A percentile compares a stretch with the other conserved stretches of the same genome.
Conservation (phyloP, 2,797 vertebrate genomes). For the Hoplostethus atlanticus region DNA sequence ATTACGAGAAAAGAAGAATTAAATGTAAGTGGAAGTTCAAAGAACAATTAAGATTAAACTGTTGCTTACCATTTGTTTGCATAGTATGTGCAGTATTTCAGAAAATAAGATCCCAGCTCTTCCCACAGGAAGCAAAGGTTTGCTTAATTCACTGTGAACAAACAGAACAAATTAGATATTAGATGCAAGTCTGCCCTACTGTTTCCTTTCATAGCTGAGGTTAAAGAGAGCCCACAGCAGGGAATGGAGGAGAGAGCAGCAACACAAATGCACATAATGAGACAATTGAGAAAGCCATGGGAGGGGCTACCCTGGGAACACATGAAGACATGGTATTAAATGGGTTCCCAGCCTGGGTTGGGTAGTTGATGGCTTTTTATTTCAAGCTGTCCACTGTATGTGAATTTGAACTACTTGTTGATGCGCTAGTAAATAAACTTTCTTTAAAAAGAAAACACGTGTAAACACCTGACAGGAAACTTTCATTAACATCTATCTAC, state of each 20-base stretch:
- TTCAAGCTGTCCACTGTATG: background rate
- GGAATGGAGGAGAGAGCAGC: background rate
- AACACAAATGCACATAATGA: constrained; percentile 18
- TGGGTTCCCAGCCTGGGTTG: background rate
- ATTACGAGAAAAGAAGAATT: background rate
- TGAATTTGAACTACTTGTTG: background rate
- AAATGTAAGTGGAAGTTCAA: background rate
- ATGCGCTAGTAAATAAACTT: background rate
- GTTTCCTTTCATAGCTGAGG: constrained; percentile 7
- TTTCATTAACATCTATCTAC: background rate
- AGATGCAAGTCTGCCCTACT: background rate
- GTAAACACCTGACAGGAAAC: too few relatives aligned
- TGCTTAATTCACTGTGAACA: constrained; percentile 95
- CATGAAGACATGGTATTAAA: background rate
- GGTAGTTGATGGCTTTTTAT: background rate
- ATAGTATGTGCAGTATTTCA: constrained; percentile 99
- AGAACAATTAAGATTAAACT: background rate
- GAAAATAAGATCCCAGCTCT: constrained; percentile 95
- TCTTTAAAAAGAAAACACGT: background rate
- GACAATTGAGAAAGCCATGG: background rate
- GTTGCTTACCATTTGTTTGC: constrained; percentile 97
- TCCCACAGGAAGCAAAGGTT: constrained; percentile 97
- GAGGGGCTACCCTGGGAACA: background rate
- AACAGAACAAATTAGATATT: constrained; percentile 52
- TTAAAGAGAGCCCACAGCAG: background rate